Base-by-base conservation (phyloP, 2,888 invertebrate genomes). In the Caradrina kadenii region DNA sequence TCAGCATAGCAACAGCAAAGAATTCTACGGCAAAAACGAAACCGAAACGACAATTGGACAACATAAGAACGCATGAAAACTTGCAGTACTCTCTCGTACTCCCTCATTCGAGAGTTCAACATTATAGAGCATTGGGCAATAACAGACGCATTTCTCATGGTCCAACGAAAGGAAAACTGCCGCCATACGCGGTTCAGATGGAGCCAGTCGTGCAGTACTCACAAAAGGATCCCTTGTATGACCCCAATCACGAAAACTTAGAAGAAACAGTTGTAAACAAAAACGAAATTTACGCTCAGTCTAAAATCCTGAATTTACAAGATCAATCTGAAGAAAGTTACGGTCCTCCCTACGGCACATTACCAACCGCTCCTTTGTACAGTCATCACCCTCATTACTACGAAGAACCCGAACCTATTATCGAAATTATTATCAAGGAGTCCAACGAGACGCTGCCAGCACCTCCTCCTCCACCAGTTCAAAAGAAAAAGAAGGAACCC, bases 361-460 rank as follows among this genome's bases (percentile, higher is more conserved):
- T 96, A 21, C 94, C 94, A 56, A 94, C 94, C 49, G 96, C 96
- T 50, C 96, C 95, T 10, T 82, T 96, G n/a, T 96, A 96, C 70
- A 94, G 95, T 54, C 94, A 95, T 26, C 93, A 92, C 60, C 96
- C 92, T 2, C 91, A 96, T 61, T 97, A 97, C 85, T 96, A 97
- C 79, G 97, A 97, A 89, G 97, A 98, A 63, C 98, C 98, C 0
- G 98, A 98, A 88, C 98, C 98, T 7, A 98, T 98, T 22, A 98
- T 98, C 84, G 98, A 98, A 93, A 98, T 98, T 80, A 98, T 98
- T 74, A 98, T 98, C 63, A 98, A 98, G 87, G 98, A 98, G 91
- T 98, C 98, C 0, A 98, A 98, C 88, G 98, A 98, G 86, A 96
- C 98, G 0, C 89, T 98, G 2, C 97, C 98, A 2, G 96, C 97